A percentile compares a stretch with the other conserved stretches of the same genome.
These are phyloP conservation scores for Nasua narica DNA, from an alignment of 2,797 vertebrate genomes.

Conservation along the genomic window DNA sequence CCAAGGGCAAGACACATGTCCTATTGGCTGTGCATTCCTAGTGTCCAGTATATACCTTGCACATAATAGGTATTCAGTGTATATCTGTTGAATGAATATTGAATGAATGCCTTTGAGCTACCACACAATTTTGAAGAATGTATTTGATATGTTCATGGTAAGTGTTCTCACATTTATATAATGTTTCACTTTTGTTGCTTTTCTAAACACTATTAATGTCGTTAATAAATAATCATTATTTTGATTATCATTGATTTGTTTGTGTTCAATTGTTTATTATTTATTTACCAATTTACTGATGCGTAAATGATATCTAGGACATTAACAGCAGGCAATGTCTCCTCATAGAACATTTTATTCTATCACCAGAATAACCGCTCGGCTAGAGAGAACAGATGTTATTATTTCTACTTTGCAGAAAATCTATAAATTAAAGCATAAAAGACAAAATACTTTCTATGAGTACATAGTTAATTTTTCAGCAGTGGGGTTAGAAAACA, in stretches of 20 bases:
- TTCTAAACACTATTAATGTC: background rate
- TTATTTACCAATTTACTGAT: background rate
- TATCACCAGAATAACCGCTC: background rate
- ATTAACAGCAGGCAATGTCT: background rate
- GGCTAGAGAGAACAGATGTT: background rate
- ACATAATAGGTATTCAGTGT: background rate
- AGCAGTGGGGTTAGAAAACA: background rate
- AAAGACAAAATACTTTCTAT: background rate
- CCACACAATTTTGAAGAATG: background rate
- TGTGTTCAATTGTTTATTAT: background rate
- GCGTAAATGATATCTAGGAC: background rate
- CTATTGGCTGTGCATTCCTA: background rate
- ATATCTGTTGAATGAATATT: background rate
- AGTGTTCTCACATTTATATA: background rate
- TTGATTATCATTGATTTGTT: background rate
- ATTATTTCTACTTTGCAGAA: background rate
- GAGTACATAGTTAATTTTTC: background rate
- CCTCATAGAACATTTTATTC: background rate
- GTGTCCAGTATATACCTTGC: background rate
- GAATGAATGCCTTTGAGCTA: background rate
- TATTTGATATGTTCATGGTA: background rate
- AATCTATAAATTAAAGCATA: background rate
- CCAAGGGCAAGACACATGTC: background rate
- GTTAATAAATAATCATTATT: background rate
- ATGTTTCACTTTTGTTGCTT: background rate